phyloP scores from a whole-genome alignment of 2,888 invertebrate genomes.

The Ypsolopha sequella region DNA sequence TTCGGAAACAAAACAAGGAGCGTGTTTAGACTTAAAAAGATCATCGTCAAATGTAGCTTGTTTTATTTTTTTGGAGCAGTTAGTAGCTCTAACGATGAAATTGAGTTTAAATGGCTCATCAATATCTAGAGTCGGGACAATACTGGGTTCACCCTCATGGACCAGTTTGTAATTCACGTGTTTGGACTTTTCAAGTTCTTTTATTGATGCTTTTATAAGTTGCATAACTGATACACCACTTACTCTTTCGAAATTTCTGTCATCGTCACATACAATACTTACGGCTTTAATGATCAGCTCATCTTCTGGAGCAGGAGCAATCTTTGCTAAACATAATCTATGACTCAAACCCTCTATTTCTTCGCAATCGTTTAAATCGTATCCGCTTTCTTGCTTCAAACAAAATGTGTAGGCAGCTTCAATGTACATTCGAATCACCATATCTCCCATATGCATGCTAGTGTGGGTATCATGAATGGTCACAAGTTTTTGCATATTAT shows the following conservation, averaged over 20 bases:
- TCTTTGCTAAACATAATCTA: conserved; percentile 35
- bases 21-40: background rate
- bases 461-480: background rate
- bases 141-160: conserved; percentile 34
- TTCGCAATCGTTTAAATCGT: conserved; percentile 31
- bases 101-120: conserved; percentile 29
- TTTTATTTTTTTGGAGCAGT: conserved; percentile 34
- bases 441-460: conserved; percentile 31
- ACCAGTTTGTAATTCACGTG: conserved; percentile 30
- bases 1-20: background rate
- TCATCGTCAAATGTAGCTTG: background rate
- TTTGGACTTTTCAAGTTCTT: conserved; percentile 26
- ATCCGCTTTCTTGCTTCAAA: conserved; percentile 24
- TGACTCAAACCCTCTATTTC: conserved; percentile 40
- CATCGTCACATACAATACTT: conserved; percentile 39
- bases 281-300: conserved; percentile 32
- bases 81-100: conserved; percentile 33
- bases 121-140: conserved; percentile 37
- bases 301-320: conserved; percentile 45
- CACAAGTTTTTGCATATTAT: too few species aligned
- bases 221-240: conserved; percentile 30
- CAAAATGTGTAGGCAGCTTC: conserved; percentile 46
- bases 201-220: conserved; percentile 30
- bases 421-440: conserved; percentile 39
- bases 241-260: conserved; percentile 28